Conservation (phyloP, 2,888 invertebrate species). For the Leptarthrus brevirostris region DNA sequence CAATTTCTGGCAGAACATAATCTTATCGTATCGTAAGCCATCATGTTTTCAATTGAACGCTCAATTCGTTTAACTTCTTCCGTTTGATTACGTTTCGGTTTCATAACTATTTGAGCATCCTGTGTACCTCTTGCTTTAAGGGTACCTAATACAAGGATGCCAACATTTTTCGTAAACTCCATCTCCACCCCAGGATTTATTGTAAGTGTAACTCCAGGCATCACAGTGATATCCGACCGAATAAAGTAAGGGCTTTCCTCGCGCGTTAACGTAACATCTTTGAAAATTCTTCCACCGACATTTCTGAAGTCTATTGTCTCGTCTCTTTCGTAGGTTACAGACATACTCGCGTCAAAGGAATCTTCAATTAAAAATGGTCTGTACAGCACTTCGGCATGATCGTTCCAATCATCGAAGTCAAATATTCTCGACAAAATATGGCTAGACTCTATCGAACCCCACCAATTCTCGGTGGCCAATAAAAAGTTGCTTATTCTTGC, state of each 20-base stretch:
- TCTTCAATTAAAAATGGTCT: constrained; percentile 87
- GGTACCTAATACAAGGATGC: constrained; percentile 92
- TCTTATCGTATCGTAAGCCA: constrained; percentile 75
- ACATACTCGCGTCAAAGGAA: constrained; percentile 80
- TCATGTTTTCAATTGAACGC: constrained; percentile 71
- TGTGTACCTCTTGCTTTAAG: constrained; percentile 84
- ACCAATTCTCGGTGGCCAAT: constrained; percentile 95
- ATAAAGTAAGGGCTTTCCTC: constrained; percentile 81
- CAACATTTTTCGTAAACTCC: constrained; percentile 95
- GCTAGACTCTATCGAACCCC: constrained; percentile 84
- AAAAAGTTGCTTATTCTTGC: constrained; percentile 87
- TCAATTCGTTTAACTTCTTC: constrained; percentile 57
- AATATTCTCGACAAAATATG: constrained; percentile 88
- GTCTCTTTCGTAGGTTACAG: constrained; percentile 72
- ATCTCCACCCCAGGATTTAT: constrained; percentile 90
- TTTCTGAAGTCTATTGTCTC: constrained; percentile 73
- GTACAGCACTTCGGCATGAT: constrained; percentile 92
- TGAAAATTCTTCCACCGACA: constrained; percentile 81
- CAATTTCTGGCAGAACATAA: constrained; percentile 83
- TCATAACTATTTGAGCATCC: constrained; percentile 82
- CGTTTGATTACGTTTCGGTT: constrained; percentile 68
- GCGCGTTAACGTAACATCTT: constrained; percentile 74
- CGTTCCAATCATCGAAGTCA: constrained; percentile 99
- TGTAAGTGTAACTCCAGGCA: constrained; percentile 90
- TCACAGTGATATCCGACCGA: constrained; percentile 91